Base-by-base conservation (phyloP, 2,113 vertebrate species). In the Nanorana parkeri region DNA sequence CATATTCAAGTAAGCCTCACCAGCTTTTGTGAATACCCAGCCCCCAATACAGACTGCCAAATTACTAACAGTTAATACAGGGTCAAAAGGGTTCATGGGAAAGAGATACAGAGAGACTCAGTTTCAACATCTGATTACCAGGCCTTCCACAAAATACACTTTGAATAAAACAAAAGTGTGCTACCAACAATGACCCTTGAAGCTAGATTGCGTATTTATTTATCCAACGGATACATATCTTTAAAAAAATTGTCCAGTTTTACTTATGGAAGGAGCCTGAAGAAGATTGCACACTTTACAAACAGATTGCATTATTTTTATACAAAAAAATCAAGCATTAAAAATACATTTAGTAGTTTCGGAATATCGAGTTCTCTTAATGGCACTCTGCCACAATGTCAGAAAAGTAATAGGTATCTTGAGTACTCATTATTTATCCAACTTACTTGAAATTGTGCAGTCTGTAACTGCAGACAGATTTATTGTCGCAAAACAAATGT, bases 101-200 rank as follows among this genome's bases (percentile, higher is more conserved):
- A 85, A 84, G 77, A 88, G 84, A 85, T 82, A 87, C 85, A 73
- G 83, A 64, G 86, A 85, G 80, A 76, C 52, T 76, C 68, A 84
- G 85, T 84, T 88, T 85, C 84, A 89, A 86, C 82, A 88, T 88
- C 88, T 86, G 24, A 87, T 88, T 87, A 84, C 75, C 80, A 88
- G 88, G 77, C 81, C 74, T 78, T 83, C 81, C 84, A 85, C 0
- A 69, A 64, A 85, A 84, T 41, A 78, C 36, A 77, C 63, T 82
- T 58, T 60, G 58, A 66, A 84, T 84, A 76, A 58, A 63, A 84
- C 82, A 82, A 84, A 84, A 80, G 56, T 79, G 69, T 58, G 24
- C 28, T 65, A 76, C 52, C 23, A 74, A 60, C 21, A 29, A 74
- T 82, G 80, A 7, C 13, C 28, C 71, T 68, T 75, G 61, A 66